phyloP scores from a whole-genome alignment of 2,797 vertebrate species.

The Eleutherodactylus coqui region DNA sequence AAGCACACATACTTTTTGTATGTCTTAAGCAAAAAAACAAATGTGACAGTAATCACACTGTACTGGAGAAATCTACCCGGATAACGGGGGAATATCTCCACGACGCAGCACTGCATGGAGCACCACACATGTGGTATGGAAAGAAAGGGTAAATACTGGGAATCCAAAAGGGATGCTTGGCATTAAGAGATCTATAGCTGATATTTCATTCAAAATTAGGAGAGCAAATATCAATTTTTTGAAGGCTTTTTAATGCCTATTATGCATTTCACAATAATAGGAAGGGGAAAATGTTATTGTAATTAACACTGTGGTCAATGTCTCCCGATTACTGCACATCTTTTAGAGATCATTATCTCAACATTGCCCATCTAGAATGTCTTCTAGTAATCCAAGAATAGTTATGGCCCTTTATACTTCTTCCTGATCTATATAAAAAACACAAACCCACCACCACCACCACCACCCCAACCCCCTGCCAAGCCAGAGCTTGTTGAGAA shows the following conservation, averaged over 20 bases:
- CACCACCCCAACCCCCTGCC: slow-evolving; percentile 74
- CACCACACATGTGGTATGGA: too few species aligned
- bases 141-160: neutral
- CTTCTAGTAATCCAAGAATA: slow-evolving; percentile 65
- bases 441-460: slow-evolving; percentile 73
- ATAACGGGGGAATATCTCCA: too few species aligned
- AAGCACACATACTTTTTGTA: too few species aligned
- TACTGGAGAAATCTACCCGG: too few species aligned
- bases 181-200: neutral
- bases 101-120: too few species aligned
- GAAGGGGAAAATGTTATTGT: neutral
- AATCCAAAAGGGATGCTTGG: neutral
- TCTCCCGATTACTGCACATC: slow-evolving; percentile 65
- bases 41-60: too few species aligned
- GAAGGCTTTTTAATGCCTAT: neutral
- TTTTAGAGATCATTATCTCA: slow-evolving; percentile 64
- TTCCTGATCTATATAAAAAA: slow-evolving; percentile 70
- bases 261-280: neutral
- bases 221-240: neutral
- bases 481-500: slow-evolving; percentile 74
- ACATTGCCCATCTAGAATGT: slow-evolving; percentile 54
- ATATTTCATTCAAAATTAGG: neutral
- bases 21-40: too few species aligned
- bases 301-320: slow-evolving; percentile 45
- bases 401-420: slow-evolving; percentile 71